phyloP scores from a whole-genome alignment of 2,113 vertebrate species.

The Rhabdomys dilectus region DNA sequence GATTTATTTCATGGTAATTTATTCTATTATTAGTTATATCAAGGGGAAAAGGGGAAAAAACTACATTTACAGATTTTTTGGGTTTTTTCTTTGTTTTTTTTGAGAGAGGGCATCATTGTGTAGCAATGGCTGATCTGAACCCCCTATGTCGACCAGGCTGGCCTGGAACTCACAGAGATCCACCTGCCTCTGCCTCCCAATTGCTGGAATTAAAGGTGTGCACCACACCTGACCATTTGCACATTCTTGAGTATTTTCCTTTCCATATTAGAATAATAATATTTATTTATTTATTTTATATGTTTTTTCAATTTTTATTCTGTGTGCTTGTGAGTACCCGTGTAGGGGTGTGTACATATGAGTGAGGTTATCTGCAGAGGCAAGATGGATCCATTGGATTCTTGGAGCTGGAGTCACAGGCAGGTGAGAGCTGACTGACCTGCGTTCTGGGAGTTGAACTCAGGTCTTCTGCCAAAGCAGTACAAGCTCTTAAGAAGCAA shows the following conservation, averaged over 20 bases:
- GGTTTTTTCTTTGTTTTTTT: background rate
- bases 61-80: background rate
- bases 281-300: constrained; percentile 30
- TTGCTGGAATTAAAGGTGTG: background rate
- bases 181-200: background rate
- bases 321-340: background rate
- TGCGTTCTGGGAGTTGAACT: background rate
- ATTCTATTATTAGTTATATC: constrained; percentile 34
- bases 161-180: background rate
- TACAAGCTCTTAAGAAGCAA: background rate
- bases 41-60: background rate
- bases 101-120: background rate
- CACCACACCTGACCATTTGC: background rate
- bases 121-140: background rate
- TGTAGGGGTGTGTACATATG: background rate
- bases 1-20: constrained; percentile 52
- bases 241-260: constrained; percentile 44
- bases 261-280: constrained; percentile 45
- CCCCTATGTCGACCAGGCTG: background rate
- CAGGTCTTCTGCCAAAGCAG: background rate
- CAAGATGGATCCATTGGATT: background rate
- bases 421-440: background rate
- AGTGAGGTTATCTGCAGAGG: background rate
- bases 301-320: background rate
- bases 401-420: background rate